These are phyloP conservation scores for Acrocephalus arundinaceus DNA, from an alignment of 2,113 vertebrate species.

Conservation along the genomic window DNA sequence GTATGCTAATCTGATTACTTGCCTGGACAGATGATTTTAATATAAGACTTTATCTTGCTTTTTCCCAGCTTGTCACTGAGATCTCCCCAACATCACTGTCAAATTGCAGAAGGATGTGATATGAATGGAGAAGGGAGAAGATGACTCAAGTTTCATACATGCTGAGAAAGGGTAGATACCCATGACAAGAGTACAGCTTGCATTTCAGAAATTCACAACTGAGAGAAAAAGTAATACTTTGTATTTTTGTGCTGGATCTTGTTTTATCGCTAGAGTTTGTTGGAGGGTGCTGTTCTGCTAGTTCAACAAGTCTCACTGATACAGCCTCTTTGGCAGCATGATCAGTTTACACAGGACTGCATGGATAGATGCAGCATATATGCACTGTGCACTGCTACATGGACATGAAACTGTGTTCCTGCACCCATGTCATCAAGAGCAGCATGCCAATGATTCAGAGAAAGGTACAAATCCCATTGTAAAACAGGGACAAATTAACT, in stretches of 20 bases:
- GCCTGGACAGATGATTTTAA: neutral
- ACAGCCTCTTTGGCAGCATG: neutral
- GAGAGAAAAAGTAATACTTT: neutral
- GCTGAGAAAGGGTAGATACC: neutral
- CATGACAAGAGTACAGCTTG: neutral
- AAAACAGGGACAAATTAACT: neutral
- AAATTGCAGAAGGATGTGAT: neutral
- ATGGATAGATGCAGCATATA: neutral
- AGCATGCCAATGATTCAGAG: neutral
- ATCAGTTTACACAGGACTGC: neutral
- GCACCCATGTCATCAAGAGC: neutral
- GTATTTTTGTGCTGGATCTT: neutral
- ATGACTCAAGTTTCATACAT: neutral
- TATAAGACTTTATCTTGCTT: neutral
- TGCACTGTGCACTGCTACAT: neutral
- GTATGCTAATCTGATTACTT: neutral
- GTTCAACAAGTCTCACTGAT: neutral
- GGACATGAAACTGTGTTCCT: neutral
- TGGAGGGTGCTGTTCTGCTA: neutral
- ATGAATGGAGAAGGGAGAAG: neutral
- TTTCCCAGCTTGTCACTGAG: neutral
- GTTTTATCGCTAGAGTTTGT: neutral
- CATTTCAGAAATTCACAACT: neutral
- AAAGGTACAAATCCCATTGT: neutral
- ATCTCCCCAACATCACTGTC: neutral